Percentiles rank a stretch among this genome's conserved stretches.
Evolutionary conservation across 1,140 invertebrate species (phyloP).

Genomic region (Drosophila trapezifrons): DNA sequence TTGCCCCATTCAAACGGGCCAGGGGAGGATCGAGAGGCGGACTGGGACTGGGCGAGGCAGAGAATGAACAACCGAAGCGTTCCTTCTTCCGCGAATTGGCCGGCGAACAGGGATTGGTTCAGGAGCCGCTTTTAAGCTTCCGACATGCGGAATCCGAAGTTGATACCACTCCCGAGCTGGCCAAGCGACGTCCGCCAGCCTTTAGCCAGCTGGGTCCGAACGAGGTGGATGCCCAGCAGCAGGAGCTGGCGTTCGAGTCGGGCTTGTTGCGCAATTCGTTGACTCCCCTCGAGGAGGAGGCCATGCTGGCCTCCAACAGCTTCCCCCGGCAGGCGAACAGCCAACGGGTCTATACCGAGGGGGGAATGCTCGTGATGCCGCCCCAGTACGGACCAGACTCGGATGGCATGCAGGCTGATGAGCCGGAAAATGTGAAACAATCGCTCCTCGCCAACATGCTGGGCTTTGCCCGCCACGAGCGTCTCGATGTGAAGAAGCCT

Average conservation of each 20-base stretch:
- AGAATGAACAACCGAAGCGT: slow-evolving; percentile 30
- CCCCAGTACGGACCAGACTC: slow-evolving; percentile 60
- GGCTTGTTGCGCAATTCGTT: slow-evolving; percentile 71
- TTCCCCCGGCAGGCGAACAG: slow-evolving; percentile 53
- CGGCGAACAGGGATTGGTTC: slow-evolving; percentile 61
- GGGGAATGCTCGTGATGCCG: slow-evolving; percentile 86
- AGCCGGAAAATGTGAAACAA: slow-evolving; percentile 81
- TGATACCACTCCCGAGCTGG: slow-evolving; percentile 39
- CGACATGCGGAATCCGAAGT: slow-evolving; percentile 17
- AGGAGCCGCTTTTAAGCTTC: slow-evolving; percentile 46
- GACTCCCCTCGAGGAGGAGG: slow-evolving; percentile 78
- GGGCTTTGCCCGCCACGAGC: slow-evolving; percentile 93
- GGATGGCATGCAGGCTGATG: slow-evolving; percentile 61
- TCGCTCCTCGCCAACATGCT: slow-evolving; percentile 82
- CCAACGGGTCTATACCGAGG: slow-evolving; percentile 87
- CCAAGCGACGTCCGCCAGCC: slow-evolving; percentile 58
- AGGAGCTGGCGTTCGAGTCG: slow-evolving; percentile 65
- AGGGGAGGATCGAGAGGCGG: slow-evolving; percentile 16
- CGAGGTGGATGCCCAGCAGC: slow-evolving; percentile 45
- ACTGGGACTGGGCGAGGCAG: not conserved
- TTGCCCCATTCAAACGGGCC: slow-evolving; percentile 64
- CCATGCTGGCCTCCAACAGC: slow-evolving; percentile 75
- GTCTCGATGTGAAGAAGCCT: slow-evolving; percentile 97
- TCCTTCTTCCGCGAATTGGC: slow-evolving; percentile 80
- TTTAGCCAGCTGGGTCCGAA: slow-evolving; percentile 27